A percentile compares a stretch with the other conserved stretches of the same genome.
phyloP scores from a whole-genome alignment of 1,140 invertebrate genomes.

The Scaptomyza montana region DNA sequence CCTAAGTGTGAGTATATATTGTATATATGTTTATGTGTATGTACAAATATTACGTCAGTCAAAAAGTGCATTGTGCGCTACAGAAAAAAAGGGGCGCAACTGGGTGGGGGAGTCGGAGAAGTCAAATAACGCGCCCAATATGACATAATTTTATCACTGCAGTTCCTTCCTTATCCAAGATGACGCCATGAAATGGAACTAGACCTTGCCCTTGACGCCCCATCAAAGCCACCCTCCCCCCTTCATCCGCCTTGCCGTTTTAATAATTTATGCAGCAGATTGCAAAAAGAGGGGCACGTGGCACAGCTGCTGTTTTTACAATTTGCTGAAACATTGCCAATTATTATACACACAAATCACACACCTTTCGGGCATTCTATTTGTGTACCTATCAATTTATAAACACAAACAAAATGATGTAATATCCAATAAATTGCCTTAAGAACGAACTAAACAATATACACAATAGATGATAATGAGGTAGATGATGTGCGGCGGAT shows the following conservation, averaged over 20 bases:
- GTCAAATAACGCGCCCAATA: conserved; percentile 5
- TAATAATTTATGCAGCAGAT: too few species aligned
- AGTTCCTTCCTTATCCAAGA: conserved; percentile 2
- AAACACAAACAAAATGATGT: conserved; percentile 51
- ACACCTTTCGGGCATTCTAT: conserved; percentile 38
- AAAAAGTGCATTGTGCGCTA: conserved; percentile 46
- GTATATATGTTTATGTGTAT: neutral
- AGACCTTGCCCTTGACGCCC: too few species aligned
- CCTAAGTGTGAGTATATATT: neutral
- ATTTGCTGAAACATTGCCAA: conserved; percentile 71
- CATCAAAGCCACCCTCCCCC: neutral
- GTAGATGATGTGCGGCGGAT: neutral
- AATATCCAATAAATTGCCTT: conserved; percentile 52
- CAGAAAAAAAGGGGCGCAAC: too few species aligned
- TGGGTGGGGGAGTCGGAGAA: neutral
- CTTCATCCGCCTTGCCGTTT: too few species aligned
- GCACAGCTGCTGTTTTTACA: conserved; percentile 11
- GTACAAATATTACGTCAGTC: conserved; percentile 49
- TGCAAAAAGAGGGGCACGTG: neutral
- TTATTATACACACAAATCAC: conserved; percentile 20
- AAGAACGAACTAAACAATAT: neutral
- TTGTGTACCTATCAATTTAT: conserved; percentile 41
- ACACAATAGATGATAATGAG: conserved; percentile 3
- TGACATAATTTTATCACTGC: conserved; percentile 30
- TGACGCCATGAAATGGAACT: conserved; percentile 17